Conservation (phyloP, 2,113 vertebrate species). For the Brachypteracias leptosomus region DNA sequence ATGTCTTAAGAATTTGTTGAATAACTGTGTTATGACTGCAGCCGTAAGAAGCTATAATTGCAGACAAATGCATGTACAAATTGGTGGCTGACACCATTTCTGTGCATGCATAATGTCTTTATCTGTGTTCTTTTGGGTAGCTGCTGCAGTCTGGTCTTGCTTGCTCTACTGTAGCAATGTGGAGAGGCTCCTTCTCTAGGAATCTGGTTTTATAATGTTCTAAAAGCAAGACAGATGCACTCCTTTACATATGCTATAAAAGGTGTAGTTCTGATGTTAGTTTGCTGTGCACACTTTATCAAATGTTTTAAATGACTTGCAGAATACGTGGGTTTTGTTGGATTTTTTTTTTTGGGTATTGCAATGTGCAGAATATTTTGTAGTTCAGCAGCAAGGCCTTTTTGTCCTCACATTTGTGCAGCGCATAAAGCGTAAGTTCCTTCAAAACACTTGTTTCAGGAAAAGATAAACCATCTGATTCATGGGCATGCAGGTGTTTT, state of each 20-base stretch:
- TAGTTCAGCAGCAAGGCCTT: neutral
- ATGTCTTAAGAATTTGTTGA: constrained; percentile 34
- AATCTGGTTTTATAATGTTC: neutral
- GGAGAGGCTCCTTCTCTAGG: neutral
- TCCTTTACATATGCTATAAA: neutral
- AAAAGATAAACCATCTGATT: neutral
- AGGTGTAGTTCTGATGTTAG: neutral
- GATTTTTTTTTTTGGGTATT: neutral
- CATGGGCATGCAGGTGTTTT: neutral
- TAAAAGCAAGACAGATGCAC: neutral
- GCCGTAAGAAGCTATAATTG: constrained; percentile 19
- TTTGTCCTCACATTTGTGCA: neutral
- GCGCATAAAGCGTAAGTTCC: neutral
- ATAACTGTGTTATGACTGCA: constrained; percentile 41
- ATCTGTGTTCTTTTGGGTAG: neutral
- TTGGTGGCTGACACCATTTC: neutral
- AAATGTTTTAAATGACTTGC: neutral
- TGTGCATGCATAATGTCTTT: neutral
- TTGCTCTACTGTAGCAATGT: neutral
- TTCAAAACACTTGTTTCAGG: neutral
- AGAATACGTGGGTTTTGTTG: neutral
- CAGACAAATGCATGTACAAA: neutral
- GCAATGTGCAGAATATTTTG: neutral
- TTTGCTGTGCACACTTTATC: neutral
- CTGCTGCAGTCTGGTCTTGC: neutral